These are phyloP conservation scores for Cnemophilus loriae DNA, from an alignment of 2,113 vertebrate genomes.

Conservation along the genomic window DNA sequence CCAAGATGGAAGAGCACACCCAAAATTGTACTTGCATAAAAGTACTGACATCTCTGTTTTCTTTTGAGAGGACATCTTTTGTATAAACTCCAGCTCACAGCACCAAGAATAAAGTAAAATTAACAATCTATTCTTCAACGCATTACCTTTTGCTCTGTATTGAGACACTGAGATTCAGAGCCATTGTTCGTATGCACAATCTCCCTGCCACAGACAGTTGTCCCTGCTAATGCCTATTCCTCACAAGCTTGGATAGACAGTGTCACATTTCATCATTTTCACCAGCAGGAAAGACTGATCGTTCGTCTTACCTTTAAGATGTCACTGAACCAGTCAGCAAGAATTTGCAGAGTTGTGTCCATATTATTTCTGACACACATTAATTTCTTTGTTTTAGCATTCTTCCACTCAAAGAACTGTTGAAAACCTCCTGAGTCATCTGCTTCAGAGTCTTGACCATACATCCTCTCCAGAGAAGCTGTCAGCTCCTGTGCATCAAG, in stretches of 20 bases:
- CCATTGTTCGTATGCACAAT: background rate
- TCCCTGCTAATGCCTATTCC: background rate
- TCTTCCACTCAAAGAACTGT: conserved; percentile 70
- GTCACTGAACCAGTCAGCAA: conserved; percentile 66
- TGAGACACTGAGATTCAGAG: background rate
- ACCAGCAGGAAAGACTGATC: background rate
- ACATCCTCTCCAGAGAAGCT: conserved; percentile 48
- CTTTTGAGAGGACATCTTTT: background rate
- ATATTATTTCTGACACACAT: conserved; percentile 58
- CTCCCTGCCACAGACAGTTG: background rate
- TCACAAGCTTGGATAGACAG: background rate
- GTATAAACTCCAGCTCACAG: background rate
- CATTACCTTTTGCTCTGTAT: background rate
- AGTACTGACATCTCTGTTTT: background rate
- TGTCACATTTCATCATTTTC: background rate
- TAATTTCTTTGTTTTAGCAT: conserved; percentile 59
- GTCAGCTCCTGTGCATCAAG: conserved; percentile 57
- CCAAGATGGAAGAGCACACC: background rate
- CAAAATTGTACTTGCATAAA: background rate
- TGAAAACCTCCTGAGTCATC: conserved; percentile 59
- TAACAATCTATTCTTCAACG: background rate
- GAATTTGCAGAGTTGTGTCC: conserved; percentile 51
- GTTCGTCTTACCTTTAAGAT: conserved; percentile 49
- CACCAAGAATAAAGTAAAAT: background rate
- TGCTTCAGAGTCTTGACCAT: conserved; percentile 44